Evolutionary conservation across 2,113 vertebrate genomes (phyloP).

Genomic region (Origma solitaria): DNA sequence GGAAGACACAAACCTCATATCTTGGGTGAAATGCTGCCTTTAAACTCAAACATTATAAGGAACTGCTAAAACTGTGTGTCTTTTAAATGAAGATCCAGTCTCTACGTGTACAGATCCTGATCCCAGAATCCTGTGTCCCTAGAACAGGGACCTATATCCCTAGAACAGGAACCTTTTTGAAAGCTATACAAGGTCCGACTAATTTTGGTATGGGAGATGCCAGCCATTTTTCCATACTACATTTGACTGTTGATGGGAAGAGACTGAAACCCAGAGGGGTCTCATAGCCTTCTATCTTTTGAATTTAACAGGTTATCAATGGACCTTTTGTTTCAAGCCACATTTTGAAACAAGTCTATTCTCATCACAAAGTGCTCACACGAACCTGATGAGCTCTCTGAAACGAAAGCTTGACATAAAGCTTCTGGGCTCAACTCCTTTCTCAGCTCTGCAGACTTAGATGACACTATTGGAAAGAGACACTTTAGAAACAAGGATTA

Average conservation of each 20-base stretch:
- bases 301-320: not conserved
- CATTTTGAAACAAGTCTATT: not conserved
- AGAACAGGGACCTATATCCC: not conserved
- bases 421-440: not conserved
- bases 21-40: not conserved
- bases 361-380: fast-evolving
- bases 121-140: not conserved
- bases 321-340: not conserved
- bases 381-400: fast-evolving
- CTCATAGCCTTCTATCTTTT: not conserved
- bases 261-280: not conserved
- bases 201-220: not conserved
- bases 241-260: not conserved
- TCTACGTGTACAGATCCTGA: not conserved
- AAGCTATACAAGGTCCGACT: not conserved
- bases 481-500: not conserved
- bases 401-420: not conserved
- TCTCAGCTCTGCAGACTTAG: not conserved
- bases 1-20: not conserved
- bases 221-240: not conserved
- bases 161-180: not conserved
- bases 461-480: not conserved
- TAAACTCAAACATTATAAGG: not conserved
- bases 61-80: not conserved
- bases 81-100: not conserved